Base-by-base conservation (phyloP, 2,797 vertebrate genomes). In the Hyperoplus immaculatus region DNA sequence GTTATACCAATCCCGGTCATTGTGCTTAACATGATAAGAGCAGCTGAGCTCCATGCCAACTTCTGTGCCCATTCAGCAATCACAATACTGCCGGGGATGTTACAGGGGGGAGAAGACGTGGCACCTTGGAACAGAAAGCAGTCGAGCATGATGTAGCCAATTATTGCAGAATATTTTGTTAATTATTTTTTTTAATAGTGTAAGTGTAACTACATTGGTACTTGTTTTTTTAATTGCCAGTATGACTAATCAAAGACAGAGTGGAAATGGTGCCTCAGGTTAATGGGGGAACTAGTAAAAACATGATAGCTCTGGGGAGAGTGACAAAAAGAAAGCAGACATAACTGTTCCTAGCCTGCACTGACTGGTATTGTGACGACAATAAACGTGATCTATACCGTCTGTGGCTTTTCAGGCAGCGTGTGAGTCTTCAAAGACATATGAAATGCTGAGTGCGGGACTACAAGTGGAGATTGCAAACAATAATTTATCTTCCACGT, bases 351-450 rank as follows among this genome's bases (percentile, higher is more conserved):
- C 80, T 72, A 60, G 72, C 74, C 87, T 75, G 65, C 70, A 81
- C 69, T 82, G 82, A 82, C 73, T 87, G 68, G 75, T 83, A 57
- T 61, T 79, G 83, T 80, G 78, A 78, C 78, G 84, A 84, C 83
- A 82, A 69, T 90, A 84, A 87, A 88, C 81, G 80, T 89, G 69
- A 89, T 88, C 45, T 83, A 88, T 81, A 69, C 60, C 60, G 76
- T 63, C 80, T 77, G 75, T 70, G 86, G 70, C 78, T 82, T 82
- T 79, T 72, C 69, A 74, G 81, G 85, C 76, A 75, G 76, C 69
- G 85, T 83, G 77, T 72, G 72, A 76, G 73, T 70, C 81, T 82
- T 83, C 29, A 41, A 80, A 81, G 82, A 80, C 70, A 0, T 70
- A 72, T 69, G 65, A 85, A 83, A 77, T 51, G 58, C 54, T 72